Evolutionary conservation across 2,888 invertebrate species (phyloP), one percentile per base, ranked within the genome.

Genomic region (Augiades crinisus): DNA sequence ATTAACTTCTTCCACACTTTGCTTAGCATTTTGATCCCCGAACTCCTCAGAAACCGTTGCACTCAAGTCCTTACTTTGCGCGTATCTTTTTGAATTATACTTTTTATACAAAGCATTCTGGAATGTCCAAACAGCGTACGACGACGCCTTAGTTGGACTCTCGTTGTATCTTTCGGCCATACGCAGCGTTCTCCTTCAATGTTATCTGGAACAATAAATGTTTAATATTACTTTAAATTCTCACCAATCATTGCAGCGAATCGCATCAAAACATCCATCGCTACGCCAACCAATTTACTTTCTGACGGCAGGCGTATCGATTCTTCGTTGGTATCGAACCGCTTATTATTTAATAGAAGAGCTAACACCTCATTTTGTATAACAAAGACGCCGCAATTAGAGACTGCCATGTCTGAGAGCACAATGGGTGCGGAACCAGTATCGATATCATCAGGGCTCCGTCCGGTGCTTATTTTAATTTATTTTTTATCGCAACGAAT

Each of bases 311-410:
- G 59, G 59, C 59, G 64, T 70, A 75, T 77, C 74, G 72, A 68
- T 73, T 67, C 72, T 67, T 67, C 53, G 54, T 68, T 64, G 63
- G 68, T 65, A 76, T 76, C 74, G 64, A 78, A 78, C 81, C 76
- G 78, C 80, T 83, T 83, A 83, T 85, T 86, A 86, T 84, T 83
- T 83, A 86, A 87, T 85, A 83, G 79, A 76, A 81, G 75, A 85
- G 81, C 84, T 85, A 86, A 87, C 88, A 88, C 87, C 81, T 88
- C 86, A 87, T 88, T 88, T 87, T 83, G 76, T 82, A 74, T 85
- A 82, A 87, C 86, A 89, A 89, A 86, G 83, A 78, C 61, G 64
- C 78, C 78, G 81, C 87, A 87, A 87, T 89, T 89, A 86, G 81
- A 79, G 74, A 74, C 78, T 81, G 75, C 80, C 72, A 76, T 76